A percentile compares a stretch with the other conserved stretches of the same genome.
Evolutionary conservation across 2,113 vertebrate species (phyloP).

Genomic region (Condylura cristata): DNA sequence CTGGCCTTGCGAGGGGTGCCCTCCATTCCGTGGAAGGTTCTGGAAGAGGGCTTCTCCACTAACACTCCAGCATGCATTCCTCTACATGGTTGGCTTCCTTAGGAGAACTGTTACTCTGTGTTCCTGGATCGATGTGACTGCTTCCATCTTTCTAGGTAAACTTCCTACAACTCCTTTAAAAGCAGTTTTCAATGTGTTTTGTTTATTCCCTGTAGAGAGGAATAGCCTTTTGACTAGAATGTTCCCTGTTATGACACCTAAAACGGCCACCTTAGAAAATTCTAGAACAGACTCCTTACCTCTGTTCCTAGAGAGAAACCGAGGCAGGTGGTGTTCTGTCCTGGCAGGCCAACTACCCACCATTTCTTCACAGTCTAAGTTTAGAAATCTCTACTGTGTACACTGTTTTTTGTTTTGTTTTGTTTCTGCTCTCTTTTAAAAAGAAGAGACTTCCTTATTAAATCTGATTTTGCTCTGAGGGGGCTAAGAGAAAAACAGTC

Average conservation of each 20-base stretch:
- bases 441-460: constrained; percentile 72
- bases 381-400: constrained; percentile 2
- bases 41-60: background rate
- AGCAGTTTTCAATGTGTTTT: background rate
- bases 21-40: constrained; percentile 4
- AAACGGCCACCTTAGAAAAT: constrained; percentile 87
- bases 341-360: constrained; percentile 50
- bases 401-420: constrained; percentile 32
- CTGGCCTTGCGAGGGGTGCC: no score
- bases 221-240: background rate
- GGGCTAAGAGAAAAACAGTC: constrained; percentile 71
- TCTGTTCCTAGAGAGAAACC: constrained; percentile 63
- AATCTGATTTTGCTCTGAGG: constrained; percentile 73
- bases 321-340: constrained; percentile 58
- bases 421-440: constrained; percentile 59
- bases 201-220: background rate
- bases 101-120: background rate
- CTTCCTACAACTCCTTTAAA: background rate
- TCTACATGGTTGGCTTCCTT: background rate
- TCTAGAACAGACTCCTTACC: constrained; percentile 77
- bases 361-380: constrained; percentile 49
- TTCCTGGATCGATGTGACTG: background rate
- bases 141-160: background rate
- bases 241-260: constrained; percentile 70
- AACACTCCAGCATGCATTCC: background rate